Base-by-base conservation (phyloP, 2,888 invertebrate genomes). In the Dromius quadrimaculatus region DNA sequence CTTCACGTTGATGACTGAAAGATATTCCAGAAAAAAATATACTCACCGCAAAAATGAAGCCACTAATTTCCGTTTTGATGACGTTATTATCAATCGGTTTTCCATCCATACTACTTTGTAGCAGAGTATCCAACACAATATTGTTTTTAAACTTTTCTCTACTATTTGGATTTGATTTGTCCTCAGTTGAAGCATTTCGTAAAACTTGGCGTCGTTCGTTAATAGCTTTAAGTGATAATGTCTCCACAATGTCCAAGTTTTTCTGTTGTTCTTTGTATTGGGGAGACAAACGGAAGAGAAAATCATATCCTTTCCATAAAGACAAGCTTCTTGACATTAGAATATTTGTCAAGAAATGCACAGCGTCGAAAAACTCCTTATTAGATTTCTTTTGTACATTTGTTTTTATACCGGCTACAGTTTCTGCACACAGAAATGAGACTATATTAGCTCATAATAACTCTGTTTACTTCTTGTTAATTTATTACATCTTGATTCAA, bases 331-430 rank as follows among this genome's bases (percentile, higher is more conserved):
- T 32, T 50, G 15, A 13, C 0, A 22, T 2, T 11, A 23, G 9
- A 20, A 65, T 13, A 36, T 20, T 8, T 2, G 50, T 23, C 38
- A 65, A 9, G 11, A 54, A 65, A 28, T 82, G 78, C n/a, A 86
- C 79, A 23, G 84, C 83, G 54, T 78, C 75, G 1, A 83, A 81
- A 75, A 86, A 87, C 36, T 81, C 81, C 1, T 81, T 81, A 11
- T 83, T 79, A 8, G 63, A 38, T 20, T 81, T 77, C 64, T 80
- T 77, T 74, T 83, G 82, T 2, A 80, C 81, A 69, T 81, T 77
- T 19, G 87, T 78, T 72, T 81, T 78, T 9, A 82, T 78, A 1
- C 88, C 88, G 87, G 88, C 87, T 1, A 88, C 87, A 4, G 86
- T 86, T 78, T 88, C 87, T 84, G 38, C 9, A 38, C 34, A 61